Evolutionary conservation across 1,140 invertebrate genomes (phyloP).

Genomic region (Habropoda laboriosa): DNA sequence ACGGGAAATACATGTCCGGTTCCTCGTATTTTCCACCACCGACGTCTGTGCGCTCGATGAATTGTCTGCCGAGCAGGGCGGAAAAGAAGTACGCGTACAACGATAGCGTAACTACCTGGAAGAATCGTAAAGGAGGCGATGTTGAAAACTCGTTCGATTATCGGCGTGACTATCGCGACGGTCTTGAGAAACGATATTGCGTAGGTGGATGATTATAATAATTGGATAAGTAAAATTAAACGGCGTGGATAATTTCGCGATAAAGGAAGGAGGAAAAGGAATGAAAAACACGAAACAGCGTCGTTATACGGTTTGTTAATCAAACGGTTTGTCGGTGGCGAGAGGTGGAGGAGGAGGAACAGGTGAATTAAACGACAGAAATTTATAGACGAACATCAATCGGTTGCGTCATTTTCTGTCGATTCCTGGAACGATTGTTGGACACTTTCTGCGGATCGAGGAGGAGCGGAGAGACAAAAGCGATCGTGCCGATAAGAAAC

Average conservation of each 20-base stretch:
- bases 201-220: neutral
- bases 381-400: neutral
- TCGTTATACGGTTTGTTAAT: neutral
- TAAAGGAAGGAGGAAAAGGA: neutral
- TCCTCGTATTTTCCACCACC: slow-evolving; percentile 85
- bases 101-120: slow-evolving; percentile 94
- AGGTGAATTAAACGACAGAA: slow-evolving; percentile 9
- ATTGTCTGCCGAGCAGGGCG: slow-evolving; percentile 91
- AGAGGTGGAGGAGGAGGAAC: neutral
- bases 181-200: neutral
- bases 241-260: neutral
- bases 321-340: neutral
- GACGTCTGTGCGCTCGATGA: slow-evolving; percentile 83
- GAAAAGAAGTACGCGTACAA: slow-evolving; percentile 96
- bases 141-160: neutral
- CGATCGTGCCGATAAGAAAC: slow-evolving; percentile 22
- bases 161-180: neutral
- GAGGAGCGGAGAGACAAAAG: neutral
- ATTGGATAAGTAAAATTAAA: neutral
- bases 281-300: neutral
- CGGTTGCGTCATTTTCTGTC: slow-evolving; percentile 15
- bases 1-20: slow-evolving; percentile 95
- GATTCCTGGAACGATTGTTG: slow-evolving; percentile 13
- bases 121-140: slow-evolving; percentile 67
- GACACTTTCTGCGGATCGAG: slow-evolving; percentile 15